Evolutionary conservation across 2,113 vertebrate genomes (phyloP), one percentile per base, ranked within the genome.

Genomic region (Sander vitreus): DNA sequence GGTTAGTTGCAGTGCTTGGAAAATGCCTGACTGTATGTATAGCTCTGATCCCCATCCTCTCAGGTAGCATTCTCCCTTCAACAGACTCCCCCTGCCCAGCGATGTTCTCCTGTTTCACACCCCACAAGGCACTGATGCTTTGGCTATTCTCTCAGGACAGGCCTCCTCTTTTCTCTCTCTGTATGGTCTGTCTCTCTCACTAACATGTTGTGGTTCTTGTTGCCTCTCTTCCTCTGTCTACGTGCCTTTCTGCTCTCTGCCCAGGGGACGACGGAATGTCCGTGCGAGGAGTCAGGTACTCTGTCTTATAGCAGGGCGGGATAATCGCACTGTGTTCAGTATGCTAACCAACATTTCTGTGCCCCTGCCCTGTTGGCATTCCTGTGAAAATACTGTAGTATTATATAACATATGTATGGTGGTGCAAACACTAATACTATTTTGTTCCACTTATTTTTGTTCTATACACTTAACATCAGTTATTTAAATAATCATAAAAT

Each of bases 231-330:
- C 86, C 92, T 96, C 93, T 96, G 96, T 97, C 93, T 96, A 90
- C 94, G 95, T 86, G 88, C 96, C 96, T 94, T 95, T 95, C 96
- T 94, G 96, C 97, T 96, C 95, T 95, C 95, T 93, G 88, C 88
- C 94, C 97, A 98, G 97, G 97, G 97, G 97, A 97, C 96, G 97
- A 96, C 96, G 97, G 95, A 99, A 99, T 97, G 96, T 97, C 81
- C 97, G 97, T 93, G 93, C 96, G 58, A 97, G 97, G 93, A 98
- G 96, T 93, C 97, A 98, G 97, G 97, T 98, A 98, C 95, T 96
- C 93, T 92, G 91, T 87, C 89, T 88, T 83, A 67, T 53, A 81
- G 87, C 86, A 51, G 76, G 82, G 77, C 53, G 69, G 85, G 78
- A 78, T 63, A 63, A 62, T 84, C 78, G 43, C 81, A 77, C 21